phyloP scores from a whole-genome alignment of 2,888 invertebrate species.

The Agonopterix subpropinquella region DNA sequence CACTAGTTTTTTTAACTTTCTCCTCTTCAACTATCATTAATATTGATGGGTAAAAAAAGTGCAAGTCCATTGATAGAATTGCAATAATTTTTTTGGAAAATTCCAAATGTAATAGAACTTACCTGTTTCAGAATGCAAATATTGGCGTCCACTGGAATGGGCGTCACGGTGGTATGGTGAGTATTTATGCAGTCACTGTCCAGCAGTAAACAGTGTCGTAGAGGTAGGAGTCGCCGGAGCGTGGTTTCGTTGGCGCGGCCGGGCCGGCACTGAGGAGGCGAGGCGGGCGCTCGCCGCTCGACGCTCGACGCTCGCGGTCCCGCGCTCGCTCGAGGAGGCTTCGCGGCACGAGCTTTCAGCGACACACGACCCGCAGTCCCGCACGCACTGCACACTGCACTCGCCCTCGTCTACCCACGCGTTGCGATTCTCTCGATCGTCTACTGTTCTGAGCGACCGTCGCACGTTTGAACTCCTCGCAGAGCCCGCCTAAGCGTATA shows the following conservation, averaged over 20 bases:
- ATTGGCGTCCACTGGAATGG: slow-evolving; percentile 46
- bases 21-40: slow-evolving; percentile 2
- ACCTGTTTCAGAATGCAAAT: slow-evolving; percentile 51
- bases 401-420: slow-evolving; percentile 68
- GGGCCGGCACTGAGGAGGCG: slow-evolving; percentile 75
- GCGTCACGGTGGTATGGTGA: slow-evolving; percentile 32
- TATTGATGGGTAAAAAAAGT: neutral
- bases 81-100: neutral
- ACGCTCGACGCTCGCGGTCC: too few species aligned
- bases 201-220: slow-evolving; percentile 35
- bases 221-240: slow-evolving; percentile 41
- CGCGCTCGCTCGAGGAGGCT: slow-evolving; percentile 54
- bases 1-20: slow-evolving; percentile 2
- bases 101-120: slow-evolving; percentile 29
- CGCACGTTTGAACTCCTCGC: slow-evolving; percentile 74
- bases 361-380: slow-evolving; percentile 46
- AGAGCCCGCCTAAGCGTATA: slow-evolving; percentile 70
- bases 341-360: slow-evolving; percentile 72
- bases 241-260: slow-evolving; percentile 71
- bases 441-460: slow-evolving; percentile 71
- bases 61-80: slow-evolving; percentile 1
- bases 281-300: slow-evolving; percentile 37
- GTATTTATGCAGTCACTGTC: slow-evolving; percentile 50
- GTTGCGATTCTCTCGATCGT: slow-evolving; percentile 70
- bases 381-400: slow-evolving; percentile 75